Evolutionary conservation across 1,140 invertebrate genomes (phyloP), one percentile per base, ranked within the genome.

Genomic region (Riptortus pedestris): DNA sequence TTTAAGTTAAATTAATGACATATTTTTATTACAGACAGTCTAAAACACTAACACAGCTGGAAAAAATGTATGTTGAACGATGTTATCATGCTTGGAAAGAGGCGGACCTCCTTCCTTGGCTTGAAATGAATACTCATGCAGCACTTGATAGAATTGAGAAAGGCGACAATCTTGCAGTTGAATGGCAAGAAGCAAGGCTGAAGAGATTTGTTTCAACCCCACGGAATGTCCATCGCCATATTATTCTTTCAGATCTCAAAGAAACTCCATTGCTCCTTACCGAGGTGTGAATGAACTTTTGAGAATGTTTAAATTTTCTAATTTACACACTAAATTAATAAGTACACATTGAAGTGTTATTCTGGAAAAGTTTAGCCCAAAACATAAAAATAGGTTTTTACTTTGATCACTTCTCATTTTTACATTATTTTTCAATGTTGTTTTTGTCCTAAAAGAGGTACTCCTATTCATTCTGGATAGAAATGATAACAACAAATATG

Each of bases 21-120:
- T n/a, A n/a, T n/a, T n/a, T n/a, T n/a, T n/a, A n/a, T n/a, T n/a
- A 1, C 65, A 70, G 67, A n/a, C 66, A 69, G 57, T 79, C 84
- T 26, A 74, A 79, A 48, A 81, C 85, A 24, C 70, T 93, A 38
- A 79, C 80, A 63, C 85, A 88, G 67, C 71, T 93, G 31, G 80
- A 88, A 66, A 75, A 78, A 60, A 74, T 93, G 26, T 93, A 91
- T 72, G 79, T 91, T 12, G 81, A 79, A 48, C 80, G 90, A 57
- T 83, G 80, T 68, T 84, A 82, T 70, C 80, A 86, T 68, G 77
- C 90, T 20, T 93, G 90, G 90, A 90, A 90, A 71, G 84, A 88
- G 68, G 74, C 81, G 31, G 82, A 84, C 63, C 76, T 91, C 51
- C 72, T 92, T n/a, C 75, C 79, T 1, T 93, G 90, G 89, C 72